Evolutionary conservation across 2,113 vertebrate genomes (phyloP), one percentile per base, ranked within the genome.

Genomic region (Sebastes fasciatus): DNA sequence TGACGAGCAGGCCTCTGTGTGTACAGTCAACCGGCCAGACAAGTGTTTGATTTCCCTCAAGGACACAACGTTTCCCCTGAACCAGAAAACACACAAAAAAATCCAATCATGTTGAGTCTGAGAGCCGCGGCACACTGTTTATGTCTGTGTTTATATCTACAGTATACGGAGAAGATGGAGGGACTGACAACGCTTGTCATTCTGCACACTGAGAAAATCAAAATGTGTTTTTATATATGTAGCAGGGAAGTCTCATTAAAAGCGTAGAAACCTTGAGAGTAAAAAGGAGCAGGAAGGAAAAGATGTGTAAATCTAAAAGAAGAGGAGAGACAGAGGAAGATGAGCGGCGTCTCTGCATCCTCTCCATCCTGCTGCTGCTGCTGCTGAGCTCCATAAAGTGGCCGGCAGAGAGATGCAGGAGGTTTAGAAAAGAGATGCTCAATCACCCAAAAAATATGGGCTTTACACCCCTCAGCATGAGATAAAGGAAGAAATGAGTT

Each of bases 41-140:
- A 34, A 85, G 42, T 49, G 74, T 85, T 85, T 90, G 88, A 91
- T 90, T 91, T 93, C 90, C 88, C 90, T 82, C 80, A 86, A 90
- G 88, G 79, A 89, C 83, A 51, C 23, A 40, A 66, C 58, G 73
- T 82, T 80, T 84, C 70, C 52, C 17, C 63, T 17, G 61, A 70
- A 68, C 51, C 5, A 74, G 58, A 73, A 80, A 51, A 64, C 58
- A 74, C 43, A 73, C 48, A 52, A 68, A 72, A 57, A 82, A 90
- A 87, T 82, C 74, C 84, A 87, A 84, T 92, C 84, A 60, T 72
- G 76, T 77, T 64, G 78, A 77, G 54, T 16, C 69, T 79, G 26
- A 10, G 49, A 65, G 60, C 58, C 1, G 0, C 3, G 17, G 0
- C 52, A 11, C 46, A 23, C 4, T 49, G 21, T 43, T 67, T 69